These are phyloP conservation scores for Phasianus colchicus DNA, from an alignment of 2,113 vertebrate genomes.

Conservation along the genomic window DNA sequence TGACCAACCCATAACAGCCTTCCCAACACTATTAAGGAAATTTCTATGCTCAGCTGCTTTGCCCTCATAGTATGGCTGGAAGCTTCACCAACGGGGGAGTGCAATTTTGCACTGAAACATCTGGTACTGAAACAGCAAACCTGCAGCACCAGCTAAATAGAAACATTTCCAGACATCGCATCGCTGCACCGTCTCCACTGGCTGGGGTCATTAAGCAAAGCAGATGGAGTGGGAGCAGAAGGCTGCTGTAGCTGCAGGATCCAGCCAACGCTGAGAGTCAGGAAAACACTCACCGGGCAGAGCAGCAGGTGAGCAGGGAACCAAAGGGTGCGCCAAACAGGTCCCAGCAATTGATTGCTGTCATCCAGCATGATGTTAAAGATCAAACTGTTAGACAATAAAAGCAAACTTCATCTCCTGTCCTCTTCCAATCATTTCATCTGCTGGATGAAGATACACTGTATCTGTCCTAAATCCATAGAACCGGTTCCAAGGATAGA, in stretches of 20 bases:
- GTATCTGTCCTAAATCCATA: background rate
- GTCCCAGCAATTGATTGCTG: background rate
- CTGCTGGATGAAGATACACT: background rate
- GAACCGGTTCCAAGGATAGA: background rate
- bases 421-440: background rate
- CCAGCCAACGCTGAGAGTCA: background rate
- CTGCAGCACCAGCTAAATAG: background rate
- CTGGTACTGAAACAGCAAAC: background rate
- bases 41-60: background rate
- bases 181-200: background rate
- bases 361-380: background rate
- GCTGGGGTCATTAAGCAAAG: background rate
- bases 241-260: background rate
- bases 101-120: background rate
- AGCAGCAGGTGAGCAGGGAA: background rate
- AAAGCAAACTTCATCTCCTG: background rate
- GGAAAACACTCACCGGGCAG: background rate
- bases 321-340: background rate
- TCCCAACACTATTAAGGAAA: accelerated
- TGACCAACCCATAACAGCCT: background rate
- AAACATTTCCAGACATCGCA: background rate
- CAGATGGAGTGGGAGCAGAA: background rate
- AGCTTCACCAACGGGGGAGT: background rate
- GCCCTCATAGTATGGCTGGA: background rate
- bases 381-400: background rate